Base-by-base conservation (phyloP, 2,113 vertebrate species). In the Girardinichthys multiradiatus region DNA sequence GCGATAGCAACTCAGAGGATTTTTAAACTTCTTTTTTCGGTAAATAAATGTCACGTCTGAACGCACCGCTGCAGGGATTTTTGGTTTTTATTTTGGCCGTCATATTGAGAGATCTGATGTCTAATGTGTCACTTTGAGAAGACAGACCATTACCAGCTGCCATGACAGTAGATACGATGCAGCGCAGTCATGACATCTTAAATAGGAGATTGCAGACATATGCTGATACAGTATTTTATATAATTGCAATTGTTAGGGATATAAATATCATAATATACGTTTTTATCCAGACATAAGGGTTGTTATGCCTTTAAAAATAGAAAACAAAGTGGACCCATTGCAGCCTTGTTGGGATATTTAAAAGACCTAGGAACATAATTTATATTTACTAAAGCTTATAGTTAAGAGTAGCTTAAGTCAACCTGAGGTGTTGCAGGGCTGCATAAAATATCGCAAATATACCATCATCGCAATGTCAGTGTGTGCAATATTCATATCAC, bases 1-100 rank as follows among this genome's bases (percentile, higher is more conserved):
- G 85, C 83, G 82, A 74, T 87, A 54, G 59, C 82, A 64, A 39
- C 30, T 31, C 29, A 31, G 1, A 35, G 76, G 76, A 33, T 79
- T 48, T 31, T 24, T 31, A 31, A 57, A 29, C 71, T 15, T 37
- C 45, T 69, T 76, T 80, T 73, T 76, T 39, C 67, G 67, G 69
- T n/a, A 15, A 21, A n/a, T n/a, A 68, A 42, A 64, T 82, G 76
- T 70, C 63, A 80, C 71, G 26, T 72, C 57, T 74, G 79, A 64
- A 82, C 68, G 81, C 59, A 39, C 67, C 39, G 73, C 74, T 51
- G 14, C 70, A n/a, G 76, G 68, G 64, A 70, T 75, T 73, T 42
- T 80, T 76, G 64, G 67, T 28, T 69, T 75, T 51, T 33, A 63
- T 78, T 83, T 62, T 39, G 59, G 37, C 2, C 37, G 11, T 39